Evolutionary conservation across 1,140 invertebrate genomes (phyloP).

Genomic region (Babylonia areolata): DNA sequence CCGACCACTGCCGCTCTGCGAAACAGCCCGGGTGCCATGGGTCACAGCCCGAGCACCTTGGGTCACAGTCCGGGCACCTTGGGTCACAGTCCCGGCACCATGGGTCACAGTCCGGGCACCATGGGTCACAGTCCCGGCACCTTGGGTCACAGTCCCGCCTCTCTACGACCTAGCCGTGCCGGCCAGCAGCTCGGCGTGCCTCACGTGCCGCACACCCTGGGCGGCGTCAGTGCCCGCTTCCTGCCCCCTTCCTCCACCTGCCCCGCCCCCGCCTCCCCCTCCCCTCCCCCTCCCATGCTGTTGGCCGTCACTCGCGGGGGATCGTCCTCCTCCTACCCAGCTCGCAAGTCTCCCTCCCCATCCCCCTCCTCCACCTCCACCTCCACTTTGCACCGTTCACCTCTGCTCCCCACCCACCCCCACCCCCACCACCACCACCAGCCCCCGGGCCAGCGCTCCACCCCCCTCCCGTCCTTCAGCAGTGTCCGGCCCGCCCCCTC

Average conservation of each 20-base stretch:
- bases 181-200: conserved; percentile 29
- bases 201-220: conserved; percentile 48
- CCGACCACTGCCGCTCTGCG: conserved; percentile 19
- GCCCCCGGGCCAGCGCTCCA: too few species aligned
- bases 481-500: conserved; percentile 34
- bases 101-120: not conserved
- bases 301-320: conserved; percentile 12
- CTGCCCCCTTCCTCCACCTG: conserved; percentile 15
- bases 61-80: not conserved
- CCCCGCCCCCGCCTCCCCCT: conserved; percentile 5
- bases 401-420: conserved; percentile 9
- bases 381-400: not conserved
- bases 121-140: conserved; percentile 13
- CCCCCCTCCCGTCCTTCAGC: conserved; percentile 47
- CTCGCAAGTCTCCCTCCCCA: not conserved
- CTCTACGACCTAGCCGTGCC: conserved; percentile 19
- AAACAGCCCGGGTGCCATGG: not conserved
- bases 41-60: not conserved
- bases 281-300: conserved; percentile 22
- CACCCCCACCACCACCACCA: not conserved
- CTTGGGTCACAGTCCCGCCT: not conserved
- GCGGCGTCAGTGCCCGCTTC: not conserved
- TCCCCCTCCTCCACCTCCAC: not conserved
- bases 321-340: too few species aligned
- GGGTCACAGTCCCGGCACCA: not conserved